phyloP scores from a whole-genome alignment of 2,113 vertebrate species.

The Eptesicus fuscus region DNA sequence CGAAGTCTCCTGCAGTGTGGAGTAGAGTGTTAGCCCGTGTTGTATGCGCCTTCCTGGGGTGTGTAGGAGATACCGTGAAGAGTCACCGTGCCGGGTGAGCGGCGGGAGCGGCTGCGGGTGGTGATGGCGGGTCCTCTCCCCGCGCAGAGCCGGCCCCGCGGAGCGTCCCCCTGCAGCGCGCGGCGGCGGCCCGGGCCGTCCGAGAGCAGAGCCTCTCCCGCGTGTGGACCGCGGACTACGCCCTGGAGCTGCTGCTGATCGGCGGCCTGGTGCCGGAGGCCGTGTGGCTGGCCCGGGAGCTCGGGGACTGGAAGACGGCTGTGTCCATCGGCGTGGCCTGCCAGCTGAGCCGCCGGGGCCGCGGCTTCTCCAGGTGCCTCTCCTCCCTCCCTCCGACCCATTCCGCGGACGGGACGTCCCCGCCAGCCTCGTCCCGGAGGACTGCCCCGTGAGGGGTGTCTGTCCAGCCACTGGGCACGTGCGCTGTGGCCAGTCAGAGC shows the following conservation, averaged over 20 bases:
- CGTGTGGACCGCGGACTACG: conserved; percentile 93
- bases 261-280: conserved; percentile 93
- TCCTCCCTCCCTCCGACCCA: neutral
- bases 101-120: neutral
- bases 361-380: conserved; percentile 79
- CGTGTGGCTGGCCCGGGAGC: conserved; percentile 88
- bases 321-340: conserved; percentile 89
- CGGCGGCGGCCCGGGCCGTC: conserved; percentile 81
- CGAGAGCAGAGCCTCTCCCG: conserved; percentile 89
- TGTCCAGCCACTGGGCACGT: neutral
- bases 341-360: conserved; percentile 78
- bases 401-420: neutral
- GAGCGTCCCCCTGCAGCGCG: conserved; percentile 85
- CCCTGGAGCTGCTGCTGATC: conserved; percentile 91
- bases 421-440: neutral
- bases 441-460: neutral
- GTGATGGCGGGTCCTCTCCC: neutral
- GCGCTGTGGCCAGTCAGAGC: neutral
- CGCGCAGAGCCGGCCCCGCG: conserved; percentile 80
- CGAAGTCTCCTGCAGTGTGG: neutral
- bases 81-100: neutral
- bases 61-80: neutral
- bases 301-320: conserved; percentile 96
- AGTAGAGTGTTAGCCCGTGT: neutral
- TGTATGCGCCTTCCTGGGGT: neutral